Evolutionary conservation across 37 sponge, comb jelly and placozoan species (phyloP).

Genomic region (Spongilla lacustris): DNA sequence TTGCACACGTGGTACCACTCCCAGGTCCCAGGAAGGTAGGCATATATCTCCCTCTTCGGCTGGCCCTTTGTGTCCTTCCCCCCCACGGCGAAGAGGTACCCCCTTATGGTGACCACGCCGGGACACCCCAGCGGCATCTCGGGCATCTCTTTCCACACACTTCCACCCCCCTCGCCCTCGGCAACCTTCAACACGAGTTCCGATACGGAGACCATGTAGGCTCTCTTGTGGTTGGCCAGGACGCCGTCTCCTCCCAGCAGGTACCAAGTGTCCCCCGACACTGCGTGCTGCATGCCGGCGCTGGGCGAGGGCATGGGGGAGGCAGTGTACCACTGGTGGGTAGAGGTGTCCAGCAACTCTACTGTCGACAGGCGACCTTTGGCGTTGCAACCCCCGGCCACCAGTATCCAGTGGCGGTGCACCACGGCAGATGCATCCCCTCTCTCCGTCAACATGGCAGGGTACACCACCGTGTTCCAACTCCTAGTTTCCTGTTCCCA

Average conservation of each 20-base stretch:
- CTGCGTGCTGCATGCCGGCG: constrained; percentile 20
- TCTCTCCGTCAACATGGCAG: constrained; percentile 11
- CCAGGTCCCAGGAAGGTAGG: constrained; percentile 54
- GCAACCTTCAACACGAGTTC: constrained; percentile 4
- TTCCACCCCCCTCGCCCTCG: not conserved
- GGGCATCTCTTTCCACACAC: constrained; percentile 34
- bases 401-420: constrained; percentile 19
- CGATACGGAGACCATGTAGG: constrained; percentile 20
- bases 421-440: constrained; percentile 26
- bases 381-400: constrained; percentile 44
- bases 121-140: constrained; percentile 20
- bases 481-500: constrained; percentile 9
- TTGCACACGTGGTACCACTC: constrained; percentile 50
- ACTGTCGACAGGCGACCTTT: constrained; percentile 5
- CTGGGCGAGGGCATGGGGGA: constrained; percentile 26
- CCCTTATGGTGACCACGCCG: constrained; percentile 26
- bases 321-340: not conserved
- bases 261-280: constrained; percentile 27
- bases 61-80: constrained; percentile 19
- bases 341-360: constrained; percentile 14
- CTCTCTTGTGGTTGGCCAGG: constrained; percentile 6
- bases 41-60: constrained; percentile 28
- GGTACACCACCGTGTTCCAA: constrained; percentile 9
- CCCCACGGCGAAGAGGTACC: constrained; percentile 39
- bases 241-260: constrained; percentile 17